Base-by-base conservation (phyloP, 2,888 invertebrate species). In the Pecten maximus region DNA sequence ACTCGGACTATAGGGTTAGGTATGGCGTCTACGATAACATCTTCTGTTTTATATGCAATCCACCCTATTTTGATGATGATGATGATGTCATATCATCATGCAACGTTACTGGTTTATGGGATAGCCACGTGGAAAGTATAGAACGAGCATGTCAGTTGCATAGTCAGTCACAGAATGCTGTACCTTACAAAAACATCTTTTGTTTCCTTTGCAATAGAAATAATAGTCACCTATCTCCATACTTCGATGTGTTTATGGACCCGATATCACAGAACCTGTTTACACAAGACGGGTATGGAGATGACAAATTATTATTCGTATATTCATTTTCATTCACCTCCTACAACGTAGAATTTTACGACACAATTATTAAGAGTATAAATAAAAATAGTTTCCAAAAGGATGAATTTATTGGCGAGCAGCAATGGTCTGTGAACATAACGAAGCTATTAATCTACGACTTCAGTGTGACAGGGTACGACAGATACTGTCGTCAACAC, bases 71-170 rank as follows among this genome's bases (percentile, higher is more conserved):
- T 28, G 28, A 74, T 35, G 3, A 35, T 10, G 23, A 10, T 10
- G 0, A 35, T 74, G 74, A 74, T 35, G 15, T 74, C 35, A 74
- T 74, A 74, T 35, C 35, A 28, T 15, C 74, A 28, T 74, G 74
- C 15, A 74, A 74, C 74, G 74, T 74, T 35, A 74, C 74, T 12
- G 74, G 74, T 35, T 74, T 74, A 15, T 74, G 74, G 74, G 74
- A 74, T 74, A 28, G 3, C 0, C 74, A 15, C 1, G 28, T 35
- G 15, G 74, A 28, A 74, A 10, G 35, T 10, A 6, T 74, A 1
- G 35, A 74, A 35, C 74, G 35, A 6, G 74, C 74, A 35, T 74
- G 74, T 35, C 23, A 35, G 10, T 74, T 35, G 28, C 28, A 74
- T 35, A 35, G 10, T 4, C 28, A 35, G 15, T 74, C 74, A 74